phyloP scores from a whole-genome alignment of 2,113 vertebrate species.

The Lanius collurio region DNA sequence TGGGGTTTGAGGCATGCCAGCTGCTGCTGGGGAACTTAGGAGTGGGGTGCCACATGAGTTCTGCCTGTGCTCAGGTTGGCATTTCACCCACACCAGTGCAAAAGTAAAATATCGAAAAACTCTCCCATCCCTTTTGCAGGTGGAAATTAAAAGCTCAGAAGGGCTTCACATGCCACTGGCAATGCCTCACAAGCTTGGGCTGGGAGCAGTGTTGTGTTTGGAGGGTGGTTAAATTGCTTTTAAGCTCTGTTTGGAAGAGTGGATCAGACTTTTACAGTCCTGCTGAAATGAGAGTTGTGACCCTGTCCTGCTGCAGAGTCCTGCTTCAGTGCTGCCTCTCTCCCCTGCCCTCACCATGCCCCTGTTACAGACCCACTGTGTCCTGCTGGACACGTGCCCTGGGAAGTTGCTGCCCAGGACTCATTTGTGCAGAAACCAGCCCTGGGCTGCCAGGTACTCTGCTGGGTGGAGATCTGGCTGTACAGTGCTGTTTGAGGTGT shows the following conservation, averaged over 20 bases:
- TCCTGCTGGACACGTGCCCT: not conserved
- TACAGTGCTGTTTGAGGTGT: accelerated
- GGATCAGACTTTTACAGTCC: not conserved
- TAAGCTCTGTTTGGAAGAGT: not conserved
- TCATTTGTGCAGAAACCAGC: not conserved
- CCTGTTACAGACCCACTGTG: not conserved
- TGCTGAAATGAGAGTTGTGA: not conserved
- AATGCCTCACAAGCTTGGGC: not conserved
- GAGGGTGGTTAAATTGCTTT: not conserved
- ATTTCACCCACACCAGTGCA: not conserved
- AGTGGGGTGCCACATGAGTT: not conserved
- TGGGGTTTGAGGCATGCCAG: not conserved
- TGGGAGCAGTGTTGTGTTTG: not conserved
- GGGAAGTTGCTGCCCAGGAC: not conserved
- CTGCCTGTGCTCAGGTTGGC: not conserved
- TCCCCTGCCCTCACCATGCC: not conserved
- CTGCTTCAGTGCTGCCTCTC: not conserved
- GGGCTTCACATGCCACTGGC: no score
- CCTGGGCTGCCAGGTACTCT: not conserved
- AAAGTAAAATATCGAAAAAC: not conserved
- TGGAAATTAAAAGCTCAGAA: not conserved
- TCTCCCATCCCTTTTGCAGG: not conserved
- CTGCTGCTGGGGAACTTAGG: not conserved
- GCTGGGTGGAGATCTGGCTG: not conserved
- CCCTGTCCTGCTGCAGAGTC: not conserved